Percentiles rank a stretch among this genome's conserved stretches.
These are phyloP conservation scores for Hippocampus comes DNA, from an alignment of 2,113 vertebrate species.

Conservation along the genomic window DNA sequence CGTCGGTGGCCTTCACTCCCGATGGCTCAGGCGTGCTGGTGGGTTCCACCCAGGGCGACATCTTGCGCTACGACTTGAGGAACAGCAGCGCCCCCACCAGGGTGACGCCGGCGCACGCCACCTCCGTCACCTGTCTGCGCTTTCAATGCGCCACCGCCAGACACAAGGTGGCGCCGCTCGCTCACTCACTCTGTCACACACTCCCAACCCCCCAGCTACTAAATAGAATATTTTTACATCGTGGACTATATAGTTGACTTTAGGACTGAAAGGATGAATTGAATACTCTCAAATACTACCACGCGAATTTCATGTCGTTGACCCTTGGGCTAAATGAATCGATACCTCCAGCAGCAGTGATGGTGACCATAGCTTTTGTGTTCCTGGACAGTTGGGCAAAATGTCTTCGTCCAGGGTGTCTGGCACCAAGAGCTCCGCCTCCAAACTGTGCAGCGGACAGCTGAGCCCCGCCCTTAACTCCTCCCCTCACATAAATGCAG, in stretches of 20 bases:
- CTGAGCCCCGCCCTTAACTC: conserved; percentile 65
- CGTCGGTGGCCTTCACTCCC: conserved; percentile 87
- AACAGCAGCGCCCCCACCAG: conserved; percentile 84
- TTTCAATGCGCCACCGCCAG: conserved; percentile 78
- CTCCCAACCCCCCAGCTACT: too few relatives aligned
- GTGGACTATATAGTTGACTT: too few relatives aligned
- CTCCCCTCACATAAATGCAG: conserved; percentile 34
- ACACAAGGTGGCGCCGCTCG: conserved; percentile 75
- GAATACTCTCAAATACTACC: too few relatives aligned
- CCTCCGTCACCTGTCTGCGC: conserved; percentile 88
- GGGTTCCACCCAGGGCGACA: conserved; percentile 89
- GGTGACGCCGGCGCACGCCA: conserved; percentile 85
- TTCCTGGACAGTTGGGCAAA: conserved; percentile 74
- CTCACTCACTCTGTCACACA: too few relatives aligned
- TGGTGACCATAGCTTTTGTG: background rate
- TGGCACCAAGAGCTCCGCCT: conserved; percentile 68
- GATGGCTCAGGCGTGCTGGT: conserved; percentile 88
- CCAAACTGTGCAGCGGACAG: conserved; percentile 65
- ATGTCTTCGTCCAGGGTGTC: conserved; percentile 72
- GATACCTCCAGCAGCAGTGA: background rate
- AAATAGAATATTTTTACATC: too few relatives aligned
- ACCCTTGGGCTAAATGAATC: too few relatives aligned
- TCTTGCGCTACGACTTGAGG: conserved; percentile 92
- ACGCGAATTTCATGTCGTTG: too few relatives aligned
- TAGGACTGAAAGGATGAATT: too few relatives aligned